Conservation (phyloP, 2,113 vertebrate genomes). For the Aythya baeri region DNA sequence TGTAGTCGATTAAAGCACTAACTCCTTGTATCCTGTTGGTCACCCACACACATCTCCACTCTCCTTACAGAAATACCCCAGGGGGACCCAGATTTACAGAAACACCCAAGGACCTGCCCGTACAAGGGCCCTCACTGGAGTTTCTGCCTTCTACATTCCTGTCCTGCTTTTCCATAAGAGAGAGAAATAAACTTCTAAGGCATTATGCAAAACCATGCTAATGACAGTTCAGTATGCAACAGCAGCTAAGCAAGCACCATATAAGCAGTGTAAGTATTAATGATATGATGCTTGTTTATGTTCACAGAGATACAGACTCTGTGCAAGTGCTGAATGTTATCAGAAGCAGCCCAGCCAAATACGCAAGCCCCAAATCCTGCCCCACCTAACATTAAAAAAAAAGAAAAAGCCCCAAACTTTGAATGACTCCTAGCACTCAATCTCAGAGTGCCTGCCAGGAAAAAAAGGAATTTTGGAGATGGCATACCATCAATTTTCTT, state of each 20-base stretch:
- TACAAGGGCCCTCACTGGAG: neutral
- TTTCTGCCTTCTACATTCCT: neutral
- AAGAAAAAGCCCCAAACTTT: constrained; percentile 9
- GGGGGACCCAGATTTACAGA: neutral
- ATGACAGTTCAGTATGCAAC: neutral
- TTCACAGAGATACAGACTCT: neutral
- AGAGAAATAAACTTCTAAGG: neutral
- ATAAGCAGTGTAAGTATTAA: neutral
- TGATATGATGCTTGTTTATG: neutral
- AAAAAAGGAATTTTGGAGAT: constrained; percentile 69
- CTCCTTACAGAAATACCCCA: neutral
- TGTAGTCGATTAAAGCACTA: neutral
- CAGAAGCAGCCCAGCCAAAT: constrained; percentile 1
- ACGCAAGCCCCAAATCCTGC: constrained; percentile 25
- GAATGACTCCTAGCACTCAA: constrained; percentile 29
- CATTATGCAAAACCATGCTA: neutral
- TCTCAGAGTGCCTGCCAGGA: constrained; percentile 65
- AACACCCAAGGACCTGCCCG: neutral
- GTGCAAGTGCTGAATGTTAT: neutral
- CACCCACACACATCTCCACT: accelerated
- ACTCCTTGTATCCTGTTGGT: neutral
- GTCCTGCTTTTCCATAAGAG: neutral
- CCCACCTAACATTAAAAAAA: neutral
- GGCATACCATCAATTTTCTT: constrained; percentile 77
- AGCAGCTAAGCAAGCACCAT: neutral